Conservation (phyloP, 1,140 invertebrate species). For the Amphibalanus amphitrite region DNA sequence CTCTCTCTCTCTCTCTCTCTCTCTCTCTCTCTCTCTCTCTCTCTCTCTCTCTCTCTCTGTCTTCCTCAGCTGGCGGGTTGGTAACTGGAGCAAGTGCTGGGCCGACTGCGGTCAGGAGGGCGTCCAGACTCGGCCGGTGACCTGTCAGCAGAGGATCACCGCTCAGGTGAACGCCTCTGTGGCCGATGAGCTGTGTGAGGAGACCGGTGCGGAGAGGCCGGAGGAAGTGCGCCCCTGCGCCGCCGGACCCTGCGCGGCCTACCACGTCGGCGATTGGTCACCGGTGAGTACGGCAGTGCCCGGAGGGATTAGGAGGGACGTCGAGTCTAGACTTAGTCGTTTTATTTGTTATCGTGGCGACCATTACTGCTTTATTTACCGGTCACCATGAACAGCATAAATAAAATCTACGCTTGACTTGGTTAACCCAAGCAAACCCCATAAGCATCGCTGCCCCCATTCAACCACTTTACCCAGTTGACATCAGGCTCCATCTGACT, state of each 20-base stretch:
- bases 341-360: no score
- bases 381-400: no score
- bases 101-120: conserved; percentile 48
- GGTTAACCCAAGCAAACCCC: background rate
- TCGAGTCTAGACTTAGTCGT: no score
- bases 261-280: conserved; percentile 68
- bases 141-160: conserved; percentile 54
- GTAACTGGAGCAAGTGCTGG: conserved; percentile 66
- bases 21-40: no score
- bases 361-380: no score
- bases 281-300: conserved; percentile 50
- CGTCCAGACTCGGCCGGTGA: conserved; percentile 40
- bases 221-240: background rate
- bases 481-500: no score
- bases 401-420: no score
- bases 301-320: no score
- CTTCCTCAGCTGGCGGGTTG: conserved; percentile 45
- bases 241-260: conserved; percentile 45
- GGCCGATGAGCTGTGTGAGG: background rate
- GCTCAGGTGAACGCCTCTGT: conserved; percentile 17
- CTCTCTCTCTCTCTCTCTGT: no score
- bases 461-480: background rate
- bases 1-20: no score
- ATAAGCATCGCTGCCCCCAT: background rate
- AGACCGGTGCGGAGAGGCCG: background rate